These are phyloP conservation scores for Xestia ashworthii DNA, from an alignment of 2,888 invertebrate genomes.

Conservation along the genomic window DNA sequence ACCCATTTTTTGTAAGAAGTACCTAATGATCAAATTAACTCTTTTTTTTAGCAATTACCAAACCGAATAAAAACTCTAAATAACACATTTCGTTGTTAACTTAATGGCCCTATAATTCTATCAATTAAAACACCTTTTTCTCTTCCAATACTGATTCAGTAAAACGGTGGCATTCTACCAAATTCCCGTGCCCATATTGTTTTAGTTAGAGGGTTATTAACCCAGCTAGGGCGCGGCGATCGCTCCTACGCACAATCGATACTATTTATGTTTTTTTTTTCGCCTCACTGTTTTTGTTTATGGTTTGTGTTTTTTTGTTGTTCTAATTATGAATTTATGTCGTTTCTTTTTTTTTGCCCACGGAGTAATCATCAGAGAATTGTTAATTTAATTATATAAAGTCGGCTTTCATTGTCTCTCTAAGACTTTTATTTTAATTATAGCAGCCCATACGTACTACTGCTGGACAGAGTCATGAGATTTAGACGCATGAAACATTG, in stretches of 20 bases:
- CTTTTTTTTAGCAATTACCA: too few relatives aligned
- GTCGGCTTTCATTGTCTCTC: neutral
- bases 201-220: conserved; percentile 87
- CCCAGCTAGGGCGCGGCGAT: conserved; percentile 76
- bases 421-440: neutral
- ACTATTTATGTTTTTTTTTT: conserved; percentile 44
- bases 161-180: conserved; percentile 80
- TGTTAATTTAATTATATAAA: neutral
- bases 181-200: conserved; percentile 88
- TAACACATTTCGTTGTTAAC: neutral
- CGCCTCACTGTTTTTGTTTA: conserved; percentile 33
- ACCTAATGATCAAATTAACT: neutral
- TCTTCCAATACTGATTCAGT: conserved; percentile 61
- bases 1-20: neutral
- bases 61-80: neutral
- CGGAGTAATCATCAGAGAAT: neutral
- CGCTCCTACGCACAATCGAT: conserved; percentile 60
- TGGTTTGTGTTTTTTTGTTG: neutral
- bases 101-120: conserved; percentile 1
- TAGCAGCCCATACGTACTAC: neutral
- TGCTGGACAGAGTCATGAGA: neutral
- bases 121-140: conserved; percentile 36
- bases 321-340: neutral
- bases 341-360: neutral
- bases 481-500: neutral